Percentiles rank a stretch among this genome's conserved stretches.
Conservation (phyloP, 2,888 invertebrate genomes). For the Graphium colonna region DNA sequence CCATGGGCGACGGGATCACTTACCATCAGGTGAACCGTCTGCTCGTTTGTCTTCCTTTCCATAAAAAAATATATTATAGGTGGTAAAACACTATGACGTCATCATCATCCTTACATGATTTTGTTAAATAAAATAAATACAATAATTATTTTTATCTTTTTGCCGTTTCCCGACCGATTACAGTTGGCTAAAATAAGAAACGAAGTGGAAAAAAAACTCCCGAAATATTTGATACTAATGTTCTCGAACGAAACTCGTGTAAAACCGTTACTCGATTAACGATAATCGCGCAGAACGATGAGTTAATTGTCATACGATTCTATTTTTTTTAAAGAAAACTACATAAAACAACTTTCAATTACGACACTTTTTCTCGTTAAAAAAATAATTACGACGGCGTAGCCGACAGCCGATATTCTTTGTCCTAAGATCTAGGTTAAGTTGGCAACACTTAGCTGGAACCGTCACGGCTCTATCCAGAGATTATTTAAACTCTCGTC, state of each 20-base stretch:
- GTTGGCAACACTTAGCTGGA: constrained; percentile 1
- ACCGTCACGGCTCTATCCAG: constrained; percentile 5
- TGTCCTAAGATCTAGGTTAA: constrained; percentile 10
- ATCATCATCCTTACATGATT: too few relatives aligned
- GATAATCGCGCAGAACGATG: not conserved
- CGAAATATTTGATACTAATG: not conserved
- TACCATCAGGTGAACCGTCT: too few relatives aligned
- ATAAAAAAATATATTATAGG: too few relatives aligned
- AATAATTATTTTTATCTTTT: too few relatives aligned
- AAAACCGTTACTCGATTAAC: not conserved
- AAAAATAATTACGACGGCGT: constrained; percentile 7
- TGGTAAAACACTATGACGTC: too few relatives aligned
- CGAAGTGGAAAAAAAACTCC: not conserved
- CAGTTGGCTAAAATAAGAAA: not conserved
- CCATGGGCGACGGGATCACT: too few relatives aligned
- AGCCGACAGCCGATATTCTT: constrained; percentile 8
- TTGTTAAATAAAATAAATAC: too few relatives aligned
- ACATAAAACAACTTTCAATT: constrained; percentile 15
- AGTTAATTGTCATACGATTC: constrained; percentile 1
- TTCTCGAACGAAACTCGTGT: not conserved
- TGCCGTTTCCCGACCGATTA: too few relatives aligned
- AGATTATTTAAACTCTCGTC: not conserved
- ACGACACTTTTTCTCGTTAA: not conserved
- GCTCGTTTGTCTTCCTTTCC: too few relatives aligned
- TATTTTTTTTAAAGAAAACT: not conserved